Evolutionary conservation across 2,113 vertebrate genomes (phyloP).

Genomic region (Jaculus jaculus): DNA sequence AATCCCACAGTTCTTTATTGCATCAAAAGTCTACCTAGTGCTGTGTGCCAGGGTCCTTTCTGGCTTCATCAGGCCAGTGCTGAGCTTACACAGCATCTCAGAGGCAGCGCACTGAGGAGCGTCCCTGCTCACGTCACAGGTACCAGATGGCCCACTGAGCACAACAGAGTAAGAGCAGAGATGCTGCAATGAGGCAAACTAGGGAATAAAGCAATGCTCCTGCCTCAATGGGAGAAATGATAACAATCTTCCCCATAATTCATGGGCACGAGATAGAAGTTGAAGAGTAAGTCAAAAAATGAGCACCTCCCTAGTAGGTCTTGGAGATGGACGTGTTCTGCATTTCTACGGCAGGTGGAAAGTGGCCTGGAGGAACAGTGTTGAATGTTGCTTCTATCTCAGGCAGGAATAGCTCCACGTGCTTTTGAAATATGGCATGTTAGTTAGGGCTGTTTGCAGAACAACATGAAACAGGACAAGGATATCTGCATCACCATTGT

Average conservation of each 20-base stretch:
- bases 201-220: neutral
- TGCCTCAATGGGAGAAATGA: neutral
- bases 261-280: neutral
- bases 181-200: neutral
- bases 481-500: slow-evolving; percentile 1
- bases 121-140: neutral
- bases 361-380: slow-evolving; percentile 11
- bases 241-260: neutral
- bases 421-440: slow-evolving; percentile 58
- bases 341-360: slow-evolving; percentile 45
- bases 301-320: slow-evolving; percentile 1
- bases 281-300: neutral
- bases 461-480: slow-evolving; percentile 70
- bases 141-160: neutral
- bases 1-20: neutral
- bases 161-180: neutral
- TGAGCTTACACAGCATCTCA: neutral
- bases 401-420: slow-evolving; percentile 60
- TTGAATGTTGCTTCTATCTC: neutral
- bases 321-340: neutral
- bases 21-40: too few species aligned
- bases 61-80: neutral
- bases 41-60: neutral
- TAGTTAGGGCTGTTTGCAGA: slow-evolving; percentile 72
- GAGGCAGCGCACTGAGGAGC: neutral